Conservation (phyloP, 2,797 vertebrate species). For the Gallinago nigripennis region DNA sequence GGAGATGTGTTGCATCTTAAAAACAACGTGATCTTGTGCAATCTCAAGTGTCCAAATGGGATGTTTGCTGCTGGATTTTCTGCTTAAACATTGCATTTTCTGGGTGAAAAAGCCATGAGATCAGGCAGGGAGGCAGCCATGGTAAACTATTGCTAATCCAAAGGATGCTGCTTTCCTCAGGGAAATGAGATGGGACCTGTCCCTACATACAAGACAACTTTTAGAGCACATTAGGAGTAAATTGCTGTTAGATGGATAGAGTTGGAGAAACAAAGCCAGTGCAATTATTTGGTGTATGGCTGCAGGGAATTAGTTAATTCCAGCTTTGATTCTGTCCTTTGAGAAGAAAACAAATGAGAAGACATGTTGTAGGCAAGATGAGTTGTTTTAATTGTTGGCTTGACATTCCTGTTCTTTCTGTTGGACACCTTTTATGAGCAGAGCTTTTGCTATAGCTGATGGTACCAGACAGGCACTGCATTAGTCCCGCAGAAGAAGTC, state of each 20-base stretch:
- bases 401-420: slow-evolving; percentile 18
- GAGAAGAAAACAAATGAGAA: slow-evolving; percentile 47
- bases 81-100: neutral
- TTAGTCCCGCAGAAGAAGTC: neutral
- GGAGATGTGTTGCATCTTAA: neutral
- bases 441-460: neutral
- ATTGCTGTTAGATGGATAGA: slow-evolving; percentile 12
- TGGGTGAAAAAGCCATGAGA: neutral
- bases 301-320: slow-evolving; percentile 43
- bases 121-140: neutral
- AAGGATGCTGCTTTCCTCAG: neutral
- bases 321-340: slow-evolving; percentile 23
- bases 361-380: neutral
- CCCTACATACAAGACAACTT: neutral
- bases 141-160: neutral
- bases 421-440: neutral
- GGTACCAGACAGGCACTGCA: neutral
- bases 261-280: neutral
- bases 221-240: neutral
- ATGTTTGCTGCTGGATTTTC: neutral
- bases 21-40: neutral
- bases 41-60: accelerated
- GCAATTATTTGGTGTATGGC: slow-evolving; percentile 1
- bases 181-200: neutral
- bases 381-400: neutral